These are phyloP conservation scores for Catocala fraxini DNA, from an alignment of 2,888 invertebrate genomes.

Conservation along the genomic window DNA sequence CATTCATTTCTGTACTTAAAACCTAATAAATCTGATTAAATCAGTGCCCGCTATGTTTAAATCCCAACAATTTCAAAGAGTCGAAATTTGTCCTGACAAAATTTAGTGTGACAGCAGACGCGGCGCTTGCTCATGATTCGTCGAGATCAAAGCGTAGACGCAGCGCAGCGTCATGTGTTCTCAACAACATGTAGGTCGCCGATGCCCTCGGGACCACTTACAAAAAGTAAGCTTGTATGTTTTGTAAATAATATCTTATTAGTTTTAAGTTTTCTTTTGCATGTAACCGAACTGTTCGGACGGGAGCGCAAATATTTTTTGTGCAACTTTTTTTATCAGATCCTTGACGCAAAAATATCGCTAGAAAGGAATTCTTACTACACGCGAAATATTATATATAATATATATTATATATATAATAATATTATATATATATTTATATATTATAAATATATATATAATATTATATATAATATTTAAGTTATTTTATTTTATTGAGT, in stretches of 20 bases:
- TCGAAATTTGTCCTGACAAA: slow-evolving; percentile 84
- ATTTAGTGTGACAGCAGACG: slow-evolving; percentile 74
- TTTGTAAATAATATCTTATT: slow-evolving; percentile 83
- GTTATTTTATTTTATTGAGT: too few relatives aligned
- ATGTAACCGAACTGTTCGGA: slow-evolving; percentile 28
- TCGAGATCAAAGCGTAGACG: slow-evolving; percentile 66
- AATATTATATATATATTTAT: too few relatives aligned
- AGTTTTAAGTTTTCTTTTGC: slow-evolving; percentile 52
- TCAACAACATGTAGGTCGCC: slow-evolving; percentile 74
- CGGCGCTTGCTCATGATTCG: slow-evolving; percentile 58
- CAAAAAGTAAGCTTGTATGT: slow-evolving; percentile 75
- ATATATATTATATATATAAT: too few relatives aligned
- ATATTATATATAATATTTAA: too few relatives aligned
- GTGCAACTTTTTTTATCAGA: slow-evolving; percentile 39
- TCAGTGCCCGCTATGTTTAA: slow-evolving; percentile 64
- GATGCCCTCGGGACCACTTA: slow-evolving; percentile 71
- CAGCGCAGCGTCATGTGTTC: slow-evolving; percentile 65
- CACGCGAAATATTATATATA: background rate
- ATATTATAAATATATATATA: too few relatives aligned
- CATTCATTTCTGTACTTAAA: slow-evolving; percentile 62
- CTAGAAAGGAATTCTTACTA: background rate
- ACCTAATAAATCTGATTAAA: slow-evolving; percentile 78
- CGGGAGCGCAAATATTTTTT: slow-evolving; percentile 44
- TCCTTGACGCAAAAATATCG: slow-evolving; percentile 13
- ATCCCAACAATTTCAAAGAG: slow-evolving; percentile 78